Evolutionary conservation across 2,888 invertebrate genomes (phyloP), one percentile per base, ranked within the genome.

Genomic region (Trachelus iudaicus): DNA sequence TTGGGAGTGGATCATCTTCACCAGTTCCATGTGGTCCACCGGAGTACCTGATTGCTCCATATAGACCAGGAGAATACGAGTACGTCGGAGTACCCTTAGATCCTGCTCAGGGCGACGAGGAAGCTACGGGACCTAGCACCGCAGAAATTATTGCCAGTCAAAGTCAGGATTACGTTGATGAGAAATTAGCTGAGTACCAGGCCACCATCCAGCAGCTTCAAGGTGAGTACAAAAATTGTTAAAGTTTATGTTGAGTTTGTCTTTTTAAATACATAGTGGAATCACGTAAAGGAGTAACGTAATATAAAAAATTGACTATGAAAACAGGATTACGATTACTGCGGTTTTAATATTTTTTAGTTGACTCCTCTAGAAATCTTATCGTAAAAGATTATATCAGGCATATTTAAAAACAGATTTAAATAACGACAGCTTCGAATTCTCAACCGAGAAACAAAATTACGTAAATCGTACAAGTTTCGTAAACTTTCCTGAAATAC

Each of bases 101-200:
- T 90, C 96, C 96, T 83, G 95, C 93, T 84, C 93, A 94, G 86
- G 83, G 80, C 34, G 94, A 95, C 75, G 96, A 96, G 79, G 96
- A 95, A 89, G 95, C 96, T 83, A 93, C 95, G 85, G 96, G 97
- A 73, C 96, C 96, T 13, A 96, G 97, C 80, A 97, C 97, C 31
- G 97, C 97, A 74, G 97, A 97, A 92, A 97, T 97, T 87, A 97
- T 98, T 87, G 97, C 97, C 81, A 96, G 96, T 91, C 98, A 98
- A 92, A 97, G 97, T 80, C 98, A 98, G 93, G 98, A 98, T 92
- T 98, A 98, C 92, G 95, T 98, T 83, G 98, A 98, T 91, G 98
- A 98, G 92, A 97, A 97, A 92, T 94, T 98, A 88, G 97, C 97
- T 76, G 97, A 98, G 93, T 98, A 98, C 92, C 97, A 98, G 92